phyloP scores from a whole-genome alignment of 2,113 vertebrate species.

The Microtus ochrogaster region DNA sequence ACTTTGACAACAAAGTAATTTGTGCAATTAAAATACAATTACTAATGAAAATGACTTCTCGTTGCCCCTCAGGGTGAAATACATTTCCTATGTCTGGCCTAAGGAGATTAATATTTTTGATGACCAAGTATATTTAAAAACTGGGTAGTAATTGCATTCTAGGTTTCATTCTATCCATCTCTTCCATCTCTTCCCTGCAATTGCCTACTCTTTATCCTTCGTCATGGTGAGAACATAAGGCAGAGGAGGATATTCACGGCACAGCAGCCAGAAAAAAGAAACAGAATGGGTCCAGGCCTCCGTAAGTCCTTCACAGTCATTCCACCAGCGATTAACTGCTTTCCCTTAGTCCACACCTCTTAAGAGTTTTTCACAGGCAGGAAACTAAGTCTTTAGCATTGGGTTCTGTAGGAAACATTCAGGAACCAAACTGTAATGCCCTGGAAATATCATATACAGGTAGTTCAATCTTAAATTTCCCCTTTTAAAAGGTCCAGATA shows the following conservation, averaged over 20 bases:
- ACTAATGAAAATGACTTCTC: not conserved
- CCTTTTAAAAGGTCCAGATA: not conserved
- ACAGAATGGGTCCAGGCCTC: not conserved
- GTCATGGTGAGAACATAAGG: not conserved
- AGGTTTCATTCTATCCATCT: not conserved
- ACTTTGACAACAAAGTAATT: constrained; percentile 32
- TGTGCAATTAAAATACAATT: not conserved
- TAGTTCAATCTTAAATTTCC: not conserved
- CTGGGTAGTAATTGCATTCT: too few relatives aligned
- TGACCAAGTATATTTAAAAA: constrained; percentile 10
- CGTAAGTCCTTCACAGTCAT: not conserved
- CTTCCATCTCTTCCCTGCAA: not conserved
- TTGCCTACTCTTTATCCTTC: not conserved
- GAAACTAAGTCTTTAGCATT: not conserved
- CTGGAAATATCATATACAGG: not conserved
- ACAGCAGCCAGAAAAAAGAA: not conserved
- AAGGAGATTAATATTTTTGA: not conserved
- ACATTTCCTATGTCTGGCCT: not conserved
- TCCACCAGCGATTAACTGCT: not conserved
- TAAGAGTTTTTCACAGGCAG: not conserved
- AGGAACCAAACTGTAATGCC: not conserved
- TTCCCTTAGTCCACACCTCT: not conserved
- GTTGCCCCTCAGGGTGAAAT: not conserved
- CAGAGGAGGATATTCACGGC: not conserved
- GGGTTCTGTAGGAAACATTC: not conserved